Evolutionary conservation across 1,140 invertebrate genomes (phyloP).

Genomic region (Drosophila santomea): DNA sequence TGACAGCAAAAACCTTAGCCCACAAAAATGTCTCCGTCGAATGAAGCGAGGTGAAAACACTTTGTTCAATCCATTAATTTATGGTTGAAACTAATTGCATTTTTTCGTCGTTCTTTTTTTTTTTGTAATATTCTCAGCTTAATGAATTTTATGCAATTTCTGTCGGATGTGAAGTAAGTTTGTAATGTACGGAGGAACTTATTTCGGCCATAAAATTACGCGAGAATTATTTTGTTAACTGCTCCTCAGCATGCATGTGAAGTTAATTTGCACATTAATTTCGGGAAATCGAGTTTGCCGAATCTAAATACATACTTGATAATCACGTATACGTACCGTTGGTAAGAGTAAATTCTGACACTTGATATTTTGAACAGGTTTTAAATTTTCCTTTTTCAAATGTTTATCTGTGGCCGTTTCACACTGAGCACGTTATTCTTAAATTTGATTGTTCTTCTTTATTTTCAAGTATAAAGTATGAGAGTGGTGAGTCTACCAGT

Average conservation of each 20-base stretch:
- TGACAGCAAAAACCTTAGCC: not conserved
- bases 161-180: conserved; percentile 44
- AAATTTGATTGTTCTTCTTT: not conserved
- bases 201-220: not conserved
- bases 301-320: conserved; percentile 6
- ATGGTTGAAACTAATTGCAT: conserved; percentile 21
- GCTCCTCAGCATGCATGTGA: conserved; percentile 29
- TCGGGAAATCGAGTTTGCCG: conserved; percentile 11
- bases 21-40: not conserved
- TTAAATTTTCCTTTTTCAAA: conserved; percentile 14
- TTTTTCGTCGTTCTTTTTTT: conserved; percentile 14
- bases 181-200: conserved; percentile 14
- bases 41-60: conserved; percentile 20
- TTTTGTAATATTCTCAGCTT: conserved; percentile 14
- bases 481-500: conserved; percentile 52
- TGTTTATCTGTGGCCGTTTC: conserved; percentile 27
- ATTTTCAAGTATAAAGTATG: not conserved
- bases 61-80: conserved; percentile 32
- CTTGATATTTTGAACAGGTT: conserved; percentile 20
- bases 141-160: conserved; percentile 23
- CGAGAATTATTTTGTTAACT: conserved; percentile 27
- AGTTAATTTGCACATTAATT: conserved; percentile 34
- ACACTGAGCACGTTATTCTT: conserved; percentile 43
- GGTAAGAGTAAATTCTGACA: conserved; percentile 5
- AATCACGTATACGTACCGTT: conserved; percentile 64